A percentile compares a stretch with the other conserved stretches of the same genome.
These are phyloP conservation scores for Emydocephalus ijimae DNA, from an alignment of 2,113 vertebrate species.

Conservation along the genomic window DNA sequence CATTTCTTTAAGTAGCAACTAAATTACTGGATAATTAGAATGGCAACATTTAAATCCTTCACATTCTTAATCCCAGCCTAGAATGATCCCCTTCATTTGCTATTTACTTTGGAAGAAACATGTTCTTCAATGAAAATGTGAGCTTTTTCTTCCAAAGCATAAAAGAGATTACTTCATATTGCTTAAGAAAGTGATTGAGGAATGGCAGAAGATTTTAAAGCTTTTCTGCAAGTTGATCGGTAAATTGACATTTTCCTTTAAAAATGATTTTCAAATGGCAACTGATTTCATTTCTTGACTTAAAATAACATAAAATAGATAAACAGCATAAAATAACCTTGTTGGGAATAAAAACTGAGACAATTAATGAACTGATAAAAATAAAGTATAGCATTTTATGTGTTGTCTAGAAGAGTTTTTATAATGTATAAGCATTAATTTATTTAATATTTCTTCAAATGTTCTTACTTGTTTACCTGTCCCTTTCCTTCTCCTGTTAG, in stretches of 20 bases:
- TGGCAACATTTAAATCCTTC: background rate
- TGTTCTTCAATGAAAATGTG: background rate
- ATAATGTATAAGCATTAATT: constrained; percentile 7
- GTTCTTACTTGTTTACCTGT: background rate
- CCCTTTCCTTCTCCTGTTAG: background rate
- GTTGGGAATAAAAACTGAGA: constrained; percentile 20
- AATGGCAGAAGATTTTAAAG: background rate
- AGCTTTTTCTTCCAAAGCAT: background rate
- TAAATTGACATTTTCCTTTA: background rate
- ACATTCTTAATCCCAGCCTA: background rate
- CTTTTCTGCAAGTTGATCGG: background rate
- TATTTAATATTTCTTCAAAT: background rate
- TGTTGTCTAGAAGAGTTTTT: constrained; percentile 47
- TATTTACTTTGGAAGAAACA: background rate
- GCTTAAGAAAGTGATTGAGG: background rate
- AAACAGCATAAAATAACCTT: background rate
- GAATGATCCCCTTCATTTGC: background rate
- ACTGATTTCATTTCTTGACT: background rate
- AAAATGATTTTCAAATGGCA: background rate
- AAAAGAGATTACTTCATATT: background rate
- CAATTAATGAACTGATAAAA: constrained; percentile 39
- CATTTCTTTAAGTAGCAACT: background rate
- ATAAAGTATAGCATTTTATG: background rate
- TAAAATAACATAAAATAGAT: background rate
- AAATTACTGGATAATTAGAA: background rate